phyloP scores from a whole-genome alignment of 2,113 vertebrate species.

The Daphoenositta chrysoptera region DNA sequence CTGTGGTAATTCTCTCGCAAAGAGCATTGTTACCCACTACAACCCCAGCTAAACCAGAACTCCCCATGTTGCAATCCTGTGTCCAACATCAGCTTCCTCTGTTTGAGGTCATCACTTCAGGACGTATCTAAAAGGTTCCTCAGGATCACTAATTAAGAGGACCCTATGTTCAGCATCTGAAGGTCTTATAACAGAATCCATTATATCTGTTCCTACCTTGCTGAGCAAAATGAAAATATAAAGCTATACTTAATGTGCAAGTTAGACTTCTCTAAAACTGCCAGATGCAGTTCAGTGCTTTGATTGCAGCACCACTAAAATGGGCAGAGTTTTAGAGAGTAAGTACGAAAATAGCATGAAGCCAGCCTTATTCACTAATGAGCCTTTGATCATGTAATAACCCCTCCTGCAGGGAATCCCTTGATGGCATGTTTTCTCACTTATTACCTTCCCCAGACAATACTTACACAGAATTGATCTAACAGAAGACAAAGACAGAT shows the following conservation, averaged over 20 bases:
- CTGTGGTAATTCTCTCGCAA: too few relatives aligned
- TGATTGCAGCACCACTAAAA: neutral
- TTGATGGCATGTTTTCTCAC: constrained; percentile 14
- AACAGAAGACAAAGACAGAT: constrained; percentile 8
- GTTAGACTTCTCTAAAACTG: neutral
- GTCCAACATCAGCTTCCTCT: too few relatives aligned
- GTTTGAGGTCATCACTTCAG: too few relatives aligned
- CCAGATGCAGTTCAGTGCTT: neutral
- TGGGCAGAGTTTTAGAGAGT: neutral
- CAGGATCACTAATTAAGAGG: too few relatives aligned
- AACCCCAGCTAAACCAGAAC: too few relatives aligned
- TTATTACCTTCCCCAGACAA: neutral
- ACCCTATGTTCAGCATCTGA: too few relatives aligned
- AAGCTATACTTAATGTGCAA: neutral
- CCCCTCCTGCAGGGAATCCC: neutral
- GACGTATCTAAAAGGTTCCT: too few relatives aligned
- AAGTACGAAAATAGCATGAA: neutral
- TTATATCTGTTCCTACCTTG: neutral
- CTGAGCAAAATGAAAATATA: neutral
- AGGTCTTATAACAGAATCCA: too few relatives aligned
- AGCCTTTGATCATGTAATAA: neutral
- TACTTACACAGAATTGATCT: neutral
- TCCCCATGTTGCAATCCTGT: too few relatives aligned
- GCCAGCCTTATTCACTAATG: neutral
- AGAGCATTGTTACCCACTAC: too few relatives aligned